Conservation (phyloP, 2,888 invertebrate genomes). For the Melanostoma scalare region DNA sequence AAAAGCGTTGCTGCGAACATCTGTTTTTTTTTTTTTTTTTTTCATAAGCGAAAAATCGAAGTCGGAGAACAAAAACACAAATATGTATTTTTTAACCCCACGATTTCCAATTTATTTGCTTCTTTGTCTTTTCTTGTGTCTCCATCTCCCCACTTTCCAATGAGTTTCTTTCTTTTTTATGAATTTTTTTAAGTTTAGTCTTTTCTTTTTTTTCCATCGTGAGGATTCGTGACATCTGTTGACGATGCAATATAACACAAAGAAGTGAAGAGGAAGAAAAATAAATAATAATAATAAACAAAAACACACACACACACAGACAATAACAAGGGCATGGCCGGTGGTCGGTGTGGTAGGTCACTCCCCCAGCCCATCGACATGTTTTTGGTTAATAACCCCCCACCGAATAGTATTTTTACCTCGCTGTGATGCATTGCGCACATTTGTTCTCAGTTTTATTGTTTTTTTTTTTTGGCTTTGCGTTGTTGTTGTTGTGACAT, state of each 20-base stretch:
- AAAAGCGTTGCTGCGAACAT: conserved; percentile 44
- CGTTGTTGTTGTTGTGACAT: neutral
- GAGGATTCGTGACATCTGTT: conserved; percentile 66
- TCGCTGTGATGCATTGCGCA: conserved; percentile 22
- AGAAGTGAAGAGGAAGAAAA: conserved; percentile 19
- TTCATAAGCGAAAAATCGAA: conserved; percentile 17
- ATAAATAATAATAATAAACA: conserved; percentile 41
- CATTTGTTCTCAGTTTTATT: conserved; percentile 11
- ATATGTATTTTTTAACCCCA: conserved; percentile 30
- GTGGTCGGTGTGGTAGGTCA: conserved; percentile 18
- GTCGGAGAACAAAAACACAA: neutral
- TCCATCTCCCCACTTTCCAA: conserved; percentile 26
- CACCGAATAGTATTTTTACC: conserved; percentile 13
- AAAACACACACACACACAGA: neutral
- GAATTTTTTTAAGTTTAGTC: neutral
- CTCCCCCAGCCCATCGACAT: conserved; percentile 7
- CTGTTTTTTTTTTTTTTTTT: conserved; percentile 40
- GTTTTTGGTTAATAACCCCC: conserved; percentile 35
- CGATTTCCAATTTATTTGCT: conserved; percentile 42
- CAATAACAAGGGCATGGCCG: conserved; percentile 53
- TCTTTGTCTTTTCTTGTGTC: conserved; percentile 21
- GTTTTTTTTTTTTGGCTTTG: neutral
- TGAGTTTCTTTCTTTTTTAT: conserved; percentile 1
- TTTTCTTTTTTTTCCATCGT: conserved; percentile 18
- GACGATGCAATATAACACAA: conserved; percentile 47